Evolutionary conservation across 2,888 invertebrate species (phyloP).

Genomic region (Cordilura impudica): DNA sequence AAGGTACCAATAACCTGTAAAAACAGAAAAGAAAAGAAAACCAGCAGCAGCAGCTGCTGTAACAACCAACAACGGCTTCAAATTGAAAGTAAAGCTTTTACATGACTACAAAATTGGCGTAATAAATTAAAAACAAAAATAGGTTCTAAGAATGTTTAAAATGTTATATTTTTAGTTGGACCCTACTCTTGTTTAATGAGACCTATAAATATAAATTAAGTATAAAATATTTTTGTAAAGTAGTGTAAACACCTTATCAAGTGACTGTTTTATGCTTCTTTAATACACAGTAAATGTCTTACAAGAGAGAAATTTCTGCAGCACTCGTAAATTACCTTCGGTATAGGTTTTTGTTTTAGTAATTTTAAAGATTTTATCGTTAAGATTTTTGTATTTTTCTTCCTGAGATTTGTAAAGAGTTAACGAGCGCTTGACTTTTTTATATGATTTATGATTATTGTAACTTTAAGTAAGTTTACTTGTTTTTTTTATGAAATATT

Average conservation of each 20-base stretch:
- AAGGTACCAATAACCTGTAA: conserved; percentile 39
- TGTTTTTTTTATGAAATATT: conserved; percentile 3
- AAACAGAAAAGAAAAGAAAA: neutral
- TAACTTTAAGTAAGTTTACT: neutral
- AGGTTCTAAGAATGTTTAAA: too few species aligned
- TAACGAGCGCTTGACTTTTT: neutral
- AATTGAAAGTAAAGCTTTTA: conserved; percentile 47
- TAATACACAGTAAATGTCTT: neutral
- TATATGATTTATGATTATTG: neutral
- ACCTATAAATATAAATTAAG: too few species aligned
- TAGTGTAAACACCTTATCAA: too few species aligned
- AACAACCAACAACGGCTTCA: neutral
- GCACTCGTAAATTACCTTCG: neutral
- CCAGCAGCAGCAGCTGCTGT: conserved; percentile 8
- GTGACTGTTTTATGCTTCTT: too few species aligned
- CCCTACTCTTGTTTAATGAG: too few species aligned
- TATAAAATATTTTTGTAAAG: too few species aligned
- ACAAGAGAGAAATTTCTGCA: neutral
- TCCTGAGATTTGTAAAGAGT: neutral
- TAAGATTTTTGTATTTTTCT: too few species aligned
- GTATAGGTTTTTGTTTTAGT: neutral
- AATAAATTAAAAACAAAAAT: too few species aligned
- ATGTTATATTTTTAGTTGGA: too few species aligned
- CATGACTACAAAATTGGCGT: too few species aligned
- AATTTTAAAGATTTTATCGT: neutral